Conservation (phyloP, 2,113 vertebrate species). For the Nannospalax galili region DNA sequence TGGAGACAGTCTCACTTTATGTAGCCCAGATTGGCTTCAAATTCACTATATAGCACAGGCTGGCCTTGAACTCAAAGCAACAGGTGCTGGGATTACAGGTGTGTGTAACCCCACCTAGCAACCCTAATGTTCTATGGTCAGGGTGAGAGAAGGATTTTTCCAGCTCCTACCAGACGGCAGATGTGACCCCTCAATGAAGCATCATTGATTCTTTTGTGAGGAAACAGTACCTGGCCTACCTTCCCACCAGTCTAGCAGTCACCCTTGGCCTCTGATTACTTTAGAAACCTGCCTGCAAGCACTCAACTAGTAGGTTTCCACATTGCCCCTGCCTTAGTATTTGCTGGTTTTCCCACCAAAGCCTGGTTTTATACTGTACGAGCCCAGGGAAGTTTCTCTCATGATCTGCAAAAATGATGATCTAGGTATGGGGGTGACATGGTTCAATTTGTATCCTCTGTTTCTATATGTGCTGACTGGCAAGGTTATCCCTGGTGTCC, state of each 20-base stretch:
- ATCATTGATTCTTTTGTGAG: neutral
- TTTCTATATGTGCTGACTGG: neutral
- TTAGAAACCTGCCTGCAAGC: neutral
- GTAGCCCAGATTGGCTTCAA: neutral
- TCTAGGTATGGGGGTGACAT: neutral
- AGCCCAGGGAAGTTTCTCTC: accelerated
- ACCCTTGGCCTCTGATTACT: neutral
- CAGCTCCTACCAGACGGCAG: neutral
- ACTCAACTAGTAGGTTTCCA: neutral
- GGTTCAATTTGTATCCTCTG: neutral
- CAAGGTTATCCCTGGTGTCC: neutral
- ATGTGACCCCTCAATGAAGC: no score
- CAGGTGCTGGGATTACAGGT: neutral
- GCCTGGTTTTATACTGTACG: neutral
- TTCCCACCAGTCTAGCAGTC: neutral
- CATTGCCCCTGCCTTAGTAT: neutral
- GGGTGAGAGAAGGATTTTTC: neutral
- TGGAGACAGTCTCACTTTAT: neutral
- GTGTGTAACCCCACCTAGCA: neutral
- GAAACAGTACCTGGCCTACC: neutral
- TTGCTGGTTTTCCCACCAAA: neutral
- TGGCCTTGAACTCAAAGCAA: neutral
- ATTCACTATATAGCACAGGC: neutral
- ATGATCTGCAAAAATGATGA: neutral
- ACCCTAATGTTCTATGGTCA: neutral